Conservation (phyloP, 2,888 invertebrate species). For the Aspidiotus rigidus region DNA sequence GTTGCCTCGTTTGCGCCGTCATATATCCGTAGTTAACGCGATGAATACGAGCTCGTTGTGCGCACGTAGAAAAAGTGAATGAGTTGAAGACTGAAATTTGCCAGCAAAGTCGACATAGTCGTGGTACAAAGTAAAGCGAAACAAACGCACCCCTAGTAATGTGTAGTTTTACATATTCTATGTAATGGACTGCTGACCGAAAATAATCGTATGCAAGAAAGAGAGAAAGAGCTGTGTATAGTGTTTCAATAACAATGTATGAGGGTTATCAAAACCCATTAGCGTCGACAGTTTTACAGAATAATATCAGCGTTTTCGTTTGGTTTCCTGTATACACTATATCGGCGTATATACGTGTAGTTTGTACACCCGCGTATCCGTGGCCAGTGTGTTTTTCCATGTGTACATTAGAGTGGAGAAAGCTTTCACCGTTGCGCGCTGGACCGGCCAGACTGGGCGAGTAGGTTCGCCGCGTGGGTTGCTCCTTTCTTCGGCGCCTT, state of each 20-base stretch:
- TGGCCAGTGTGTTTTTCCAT: background rate
- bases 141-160: background rate
- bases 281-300: conserved; percentile 16
- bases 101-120: background rate
- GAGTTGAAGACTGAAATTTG: background rate
- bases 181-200: background rate
- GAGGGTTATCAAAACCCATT: conserved; percentile 18
- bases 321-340: conserved; percentile 6
- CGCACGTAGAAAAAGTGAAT: background rate
- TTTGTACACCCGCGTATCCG: background rate
- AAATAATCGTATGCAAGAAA: background rate
- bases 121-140: background rate
- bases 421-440: background rate
- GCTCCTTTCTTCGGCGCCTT: background rate
- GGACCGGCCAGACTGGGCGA: background rate
- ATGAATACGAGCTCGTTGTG: background rate
- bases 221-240: conserved; percentile 1
- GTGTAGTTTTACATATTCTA: no score
- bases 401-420: background rate
- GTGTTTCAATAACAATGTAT: conserved; percentile 18
- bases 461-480: background rate
- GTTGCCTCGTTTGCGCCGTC: background rate
- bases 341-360: background rate
- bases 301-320: conserved; percentile 11
- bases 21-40: background rate